Base-by-base conservation (phyloP, 2,888 invertebrate species). In the Pterostichus madidus region DNA sequence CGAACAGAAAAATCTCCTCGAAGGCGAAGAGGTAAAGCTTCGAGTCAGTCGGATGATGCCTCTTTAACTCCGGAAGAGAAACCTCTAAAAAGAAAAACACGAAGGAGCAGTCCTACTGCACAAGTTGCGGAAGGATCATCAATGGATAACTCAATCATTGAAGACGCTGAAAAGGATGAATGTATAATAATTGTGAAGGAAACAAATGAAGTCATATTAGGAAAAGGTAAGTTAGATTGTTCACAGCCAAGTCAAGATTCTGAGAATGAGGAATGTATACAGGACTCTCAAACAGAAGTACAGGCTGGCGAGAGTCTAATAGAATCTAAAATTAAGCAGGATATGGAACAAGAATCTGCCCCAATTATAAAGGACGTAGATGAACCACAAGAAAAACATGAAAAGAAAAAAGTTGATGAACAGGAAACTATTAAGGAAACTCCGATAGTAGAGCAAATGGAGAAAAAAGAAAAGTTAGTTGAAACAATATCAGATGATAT, bases 11-110 rank as follows among this genome's bases (percentile, higher is more conserved):
- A 91, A 84, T 91, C 92, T 4, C 83, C 84, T 6, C 91, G 91
- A 35, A 90, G 91, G 10, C 91, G 92, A 84, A 91, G 91, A 85
- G 90, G 91, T 85, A 92, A 92, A 88, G 91, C 92, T 10, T 90
- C 91, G 7, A 91, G 91, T 86, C 91, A 91, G 6, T 91, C 91
- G 84, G 92, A 92, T 84, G 90, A 91, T 15, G 91, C 91, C 84
- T 88, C 89, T 10, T 90, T 91, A 80, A 89, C 89, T 31, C 88
- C 88, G 2, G 92, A 92, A 11, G 92, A 92, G 52, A 92, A 90
- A 85, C 90, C 85, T 32, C 82, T 90, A 85, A 91, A 90, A 85
- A 87, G 91, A 90, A 39, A 83, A 56, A 75, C 80, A 31, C 68
- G 84, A 80, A 77, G 83, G 46, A 53, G 76, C 35, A 84, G 83